Evolutionary conservation across 30 jellyfish, hydroid and myxozoan genomes (phyloP).

Genomic region (Rhopilema esculentum): DNA sequence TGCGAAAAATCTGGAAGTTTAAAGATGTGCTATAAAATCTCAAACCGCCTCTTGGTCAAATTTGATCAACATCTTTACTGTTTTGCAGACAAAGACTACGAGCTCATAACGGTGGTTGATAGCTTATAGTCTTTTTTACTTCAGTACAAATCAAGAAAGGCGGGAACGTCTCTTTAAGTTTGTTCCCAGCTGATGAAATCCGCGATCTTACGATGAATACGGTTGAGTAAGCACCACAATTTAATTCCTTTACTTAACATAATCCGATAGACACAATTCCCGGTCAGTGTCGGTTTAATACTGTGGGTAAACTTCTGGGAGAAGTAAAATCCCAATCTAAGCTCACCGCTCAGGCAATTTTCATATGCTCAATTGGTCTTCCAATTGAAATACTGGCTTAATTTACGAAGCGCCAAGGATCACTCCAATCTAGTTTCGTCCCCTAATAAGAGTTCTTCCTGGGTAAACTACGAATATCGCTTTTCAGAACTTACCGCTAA

Average conservation of each 20-base stretch:
- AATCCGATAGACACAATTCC: background rate
- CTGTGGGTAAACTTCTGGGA: background rate
- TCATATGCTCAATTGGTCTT: background rate
- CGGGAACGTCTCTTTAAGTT: background rate
- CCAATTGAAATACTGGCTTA: background rate
- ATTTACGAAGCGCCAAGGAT: background rate
- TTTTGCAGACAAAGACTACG: no score
- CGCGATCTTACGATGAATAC: background rate
- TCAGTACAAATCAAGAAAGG: no score
- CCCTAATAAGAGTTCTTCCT: background rate
- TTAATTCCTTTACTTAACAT: background rate
- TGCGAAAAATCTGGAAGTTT: background rate
- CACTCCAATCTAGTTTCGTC: background rate
- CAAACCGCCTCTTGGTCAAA: background rate
- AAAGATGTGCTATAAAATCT: background rate
- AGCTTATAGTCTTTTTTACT: no score
- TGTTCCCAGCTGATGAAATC: background rate
- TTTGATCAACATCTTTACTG: no score
- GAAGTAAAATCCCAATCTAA: background rate
- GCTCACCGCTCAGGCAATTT: background rate
- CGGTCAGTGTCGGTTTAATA: background rate
- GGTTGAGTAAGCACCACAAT: background rate
- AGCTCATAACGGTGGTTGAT: no score
- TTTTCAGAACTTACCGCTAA: no score
- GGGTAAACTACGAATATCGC: background rate